These are phyloP conservation scores for Chaetodon trifascialis DNA, from an alignment of 2,113 vertebrate genomes.

Conservation along the genomic window DNA sequence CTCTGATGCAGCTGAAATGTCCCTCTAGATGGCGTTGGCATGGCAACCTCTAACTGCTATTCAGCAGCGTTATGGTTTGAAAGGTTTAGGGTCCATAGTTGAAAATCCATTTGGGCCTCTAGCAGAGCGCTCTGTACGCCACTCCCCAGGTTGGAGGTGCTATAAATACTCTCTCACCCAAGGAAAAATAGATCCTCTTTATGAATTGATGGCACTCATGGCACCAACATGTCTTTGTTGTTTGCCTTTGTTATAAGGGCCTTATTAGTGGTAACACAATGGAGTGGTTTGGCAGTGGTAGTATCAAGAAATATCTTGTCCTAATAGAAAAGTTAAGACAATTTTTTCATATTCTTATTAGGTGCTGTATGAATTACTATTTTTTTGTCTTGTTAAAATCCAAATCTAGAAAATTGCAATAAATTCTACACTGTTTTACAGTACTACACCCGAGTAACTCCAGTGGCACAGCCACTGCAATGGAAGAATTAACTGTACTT, in stretches of 20 bases:
- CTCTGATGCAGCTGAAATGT: slow-evolving; percentile 91
- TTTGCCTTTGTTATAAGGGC: slow-evolving; percentile 64
- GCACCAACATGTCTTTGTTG: slow-evolving; percentile 69
- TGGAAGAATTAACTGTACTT: slow-evolving; percentile 19
- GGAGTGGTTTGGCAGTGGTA: slow-evolving; percentile 57
- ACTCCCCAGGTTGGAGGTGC: slow-evolving; percentile 81
- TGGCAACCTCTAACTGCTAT: slow-evolving; percentile 98
- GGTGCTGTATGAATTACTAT: slow-evolving; percentile 8
- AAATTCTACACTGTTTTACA: slow-evolving; percentile 39
- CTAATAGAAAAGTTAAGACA: slow-evolving; percentile 58
- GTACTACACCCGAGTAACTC: slow-evolving; percentile 26
- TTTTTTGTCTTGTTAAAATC: slow-evolving; percentile 33
- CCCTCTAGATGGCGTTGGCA: slow-evolving; percentile 96
- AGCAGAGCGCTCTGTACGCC: slow-evolving; percentile 84
- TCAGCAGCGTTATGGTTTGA: slow-evolving; percentile 93
- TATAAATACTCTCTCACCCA: slow-evolving; percentile 83
- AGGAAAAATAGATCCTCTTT: slow-evolving; percentile 80
- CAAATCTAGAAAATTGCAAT: slow-evolving; percentile 44
- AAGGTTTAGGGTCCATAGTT: slow-evolving; percentile 95
- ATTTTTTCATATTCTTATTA: slow-evolving; percentile 38
- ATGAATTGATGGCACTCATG: slow-evolving; percentile 85
- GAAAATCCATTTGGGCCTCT: slow-evolving; percentile 98
- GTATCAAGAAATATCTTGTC: slow-evolving; percentile 42
- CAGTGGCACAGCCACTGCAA: neutral
- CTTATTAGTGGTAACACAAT: slow-evolving; percentile 66